phyloP scores from a whole-genome alignment of 1,140 invertebrate genomes.

The Amyelois transitella region DNA sequence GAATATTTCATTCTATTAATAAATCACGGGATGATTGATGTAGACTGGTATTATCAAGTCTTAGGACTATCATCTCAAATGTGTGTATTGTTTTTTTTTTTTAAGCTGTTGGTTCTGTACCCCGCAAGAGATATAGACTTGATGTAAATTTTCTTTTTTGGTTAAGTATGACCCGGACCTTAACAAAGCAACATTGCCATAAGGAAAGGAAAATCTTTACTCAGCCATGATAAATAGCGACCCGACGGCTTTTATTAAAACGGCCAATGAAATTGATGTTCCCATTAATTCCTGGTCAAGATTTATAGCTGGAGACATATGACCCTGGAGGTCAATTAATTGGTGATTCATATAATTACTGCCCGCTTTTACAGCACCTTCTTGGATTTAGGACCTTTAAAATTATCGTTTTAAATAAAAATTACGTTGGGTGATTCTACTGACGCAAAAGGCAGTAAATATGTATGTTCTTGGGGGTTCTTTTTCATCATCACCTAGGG shows the following conservation, averaged over 20 bases:
- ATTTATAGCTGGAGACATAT: slow-evolving; percentile 34
- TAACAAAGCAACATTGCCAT: slow-evolving; percentile 9
- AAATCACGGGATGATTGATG: too few relatives aligned
- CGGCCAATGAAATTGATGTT: slow-evolving; percentile 37
- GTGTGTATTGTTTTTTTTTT: too few relatives aligned
- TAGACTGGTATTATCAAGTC: too few relatives aligned
- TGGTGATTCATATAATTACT: slow-evolving; percentile 33
- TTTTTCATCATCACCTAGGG: too few relatives aligned
- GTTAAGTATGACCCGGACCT: not conserved
- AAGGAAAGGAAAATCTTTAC: slow-evolving; percentile 22
- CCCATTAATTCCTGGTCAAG: slow-evolving; percentile 34
- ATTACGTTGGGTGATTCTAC: not conserved
- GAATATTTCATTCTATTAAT: too few relatives aligned
- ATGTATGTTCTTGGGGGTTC: too few relatives aligned
- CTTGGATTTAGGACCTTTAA: not conserved
- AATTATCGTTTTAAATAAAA: not conserved
- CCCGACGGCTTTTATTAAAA: slow-evolving; percentile 40
- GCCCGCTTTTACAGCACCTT: not conserved
- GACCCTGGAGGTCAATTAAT: slow-evolving; percentile 41
- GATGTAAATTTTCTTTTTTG: not conserved
- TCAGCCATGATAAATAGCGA: slow-evolving; percentile 28
- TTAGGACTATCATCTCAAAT: too few relatives aligned
- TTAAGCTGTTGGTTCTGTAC: too few relatives aligned
- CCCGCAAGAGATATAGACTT: too few relatives aligned
- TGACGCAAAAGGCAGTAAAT: too few relatives aligned